Evolutionary conservation across 2,888 invertebrate species (phyloP).

Genomic region (Nomada lathburiana): DNA sequence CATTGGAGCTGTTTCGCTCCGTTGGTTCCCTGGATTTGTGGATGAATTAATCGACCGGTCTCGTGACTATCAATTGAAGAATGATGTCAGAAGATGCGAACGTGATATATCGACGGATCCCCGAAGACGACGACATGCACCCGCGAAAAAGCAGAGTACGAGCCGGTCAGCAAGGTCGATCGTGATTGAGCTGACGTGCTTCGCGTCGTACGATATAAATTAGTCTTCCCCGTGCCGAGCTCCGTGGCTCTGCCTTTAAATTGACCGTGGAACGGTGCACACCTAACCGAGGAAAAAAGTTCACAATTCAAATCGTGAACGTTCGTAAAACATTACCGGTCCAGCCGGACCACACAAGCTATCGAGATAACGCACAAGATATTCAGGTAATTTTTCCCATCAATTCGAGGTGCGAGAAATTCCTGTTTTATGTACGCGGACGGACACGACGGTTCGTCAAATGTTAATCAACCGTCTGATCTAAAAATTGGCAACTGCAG

Average conservation of each 20-base stretch:
- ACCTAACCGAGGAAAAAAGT: not conserved
- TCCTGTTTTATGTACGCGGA: too few species aligned
- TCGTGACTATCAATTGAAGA: constrained; percentile 5
- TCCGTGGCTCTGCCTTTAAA: constrained; percentile 58
- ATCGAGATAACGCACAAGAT: too few species aligned
- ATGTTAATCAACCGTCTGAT: too few species aligned
- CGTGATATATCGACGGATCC: constrained; percentile 33
- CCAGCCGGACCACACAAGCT: too few species aligned
- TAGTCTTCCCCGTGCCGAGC: constrained; percentile 70
- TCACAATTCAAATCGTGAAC: not conserved
- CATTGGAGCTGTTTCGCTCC: too few species aligned
- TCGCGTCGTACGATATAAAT: constrained; percentile 71
- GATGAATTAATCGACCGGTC: not conserved
- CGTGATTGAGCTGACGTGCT: constrained; percentile 75
- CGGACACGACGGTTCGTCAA: too few species aligned
- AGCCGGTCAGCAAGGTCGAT: constrained; percentile 77
- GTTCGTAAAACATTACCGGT: not conserved
- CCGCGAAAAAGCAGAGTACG: constrained; percentile 75
- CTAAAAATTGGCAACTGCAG: too few species aligned
- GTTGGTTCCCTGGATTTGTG: not conserved
- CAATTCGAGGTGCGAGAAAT: too few species aligned
- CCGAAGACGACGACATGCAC: constrained; percentile 63
- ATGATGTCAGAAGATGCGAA: constrained; percentile 22
- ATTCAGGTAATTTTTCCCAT: too few species aligned
- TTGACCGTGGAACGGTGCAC: constrained; percentile 38